Percentiles rank a stretch among this genome's conserved stretches.
Conservation (phyloP, 1,140 invertebrate genomes). For the Uloborus diversus region DNA sequence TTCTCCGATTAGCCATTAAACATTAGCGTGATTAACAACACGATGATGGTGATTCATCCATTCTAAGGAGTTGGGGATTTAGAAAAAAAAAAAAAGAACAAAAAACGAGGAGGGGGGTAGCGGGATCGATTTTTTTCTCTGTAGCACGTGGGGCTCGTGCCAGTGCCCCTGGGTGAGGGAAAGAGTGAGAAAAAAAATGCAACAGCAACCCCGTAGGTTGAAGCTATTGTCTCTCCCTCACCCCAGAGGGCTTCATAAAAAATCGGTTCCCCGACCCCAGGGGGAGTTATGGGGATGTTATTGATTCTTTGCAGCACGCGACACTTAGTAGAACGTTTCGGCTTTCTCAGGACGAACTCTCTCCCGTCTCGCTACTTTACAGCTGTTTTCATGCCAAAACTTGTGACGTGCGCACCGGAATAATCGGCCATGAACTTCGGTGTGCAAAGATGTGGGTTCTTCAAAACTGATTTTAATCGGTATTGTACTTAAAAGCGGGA, state of each 20-base stretch:
- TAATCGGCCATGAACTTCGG: no score
- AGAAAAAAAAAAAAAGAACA: conserved; percentile 4
- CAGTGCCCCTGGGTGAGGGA: conserved; percentile 10
- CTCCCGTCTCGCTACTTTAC: background rate
- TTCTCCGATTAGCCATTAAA: conserved; percentile 49
- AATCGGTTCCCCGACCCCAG: conserved; percentile 45
- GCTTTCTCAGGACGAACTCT: conserved; percentile 6
- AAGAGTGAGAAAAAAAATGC: conserved; percentile 18
- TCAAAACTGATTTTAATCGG: no score
- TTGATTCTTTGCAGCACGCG: conserved; percentile 22
- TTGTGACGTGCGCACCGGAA: no score
- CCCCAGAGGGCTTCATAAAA: conserved; percentile 48
- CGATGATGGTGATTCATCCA: conserved; percentile 39
- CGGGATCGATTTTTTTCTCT: conserved; percentile 23
- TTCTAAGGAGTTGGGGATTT: background rate
- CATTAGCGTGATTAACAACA: conserved; percentile 51
- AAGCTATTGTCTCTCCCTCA: conserved; percentile 40
- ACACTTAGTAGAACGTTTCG: conserved; percentile 33
- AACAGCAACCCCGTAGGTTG: conserved; percentile 24
- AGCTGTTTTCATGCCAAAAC: no score
- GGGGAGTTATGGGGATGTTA: conserved; percentile 27
- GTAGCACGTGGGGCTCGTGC: background rate
- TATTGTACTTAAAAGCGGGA: no score
- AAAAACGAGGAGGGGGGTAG: no score
- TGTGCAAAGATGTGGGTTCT: no score